Base-by-base conservation (phyloP, 2,888 invertebrate species). In the Frankliniella fusca region DNA sequence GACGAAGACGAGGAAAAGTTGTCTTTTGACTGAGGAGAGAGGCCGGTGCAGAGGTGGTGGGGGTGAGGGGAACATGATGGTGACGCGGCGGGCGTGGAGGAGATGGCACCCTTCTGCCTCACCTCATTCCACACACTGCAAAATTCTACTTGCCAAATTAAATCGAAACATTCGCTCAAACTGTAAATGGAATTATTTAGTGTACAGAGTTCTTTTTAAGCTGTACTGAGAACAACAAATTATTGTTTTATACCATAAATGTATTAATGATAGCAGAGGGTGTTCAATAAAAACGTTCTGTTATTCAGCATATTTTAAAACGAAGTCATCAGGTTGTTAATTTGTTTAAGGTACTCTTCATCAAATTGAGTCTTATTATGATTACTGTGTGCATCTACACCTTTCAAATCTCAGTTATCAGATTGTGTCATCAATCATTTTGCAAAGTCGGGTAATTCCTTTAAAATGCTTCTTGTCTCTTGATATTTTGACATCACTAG, bases 51-150 rank as follows among this genome's bases (percentile, higher is more conserved):
- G 18, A 1, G 61, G 54, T 54, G 54, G 61, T 18, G 7, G 61
- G 61, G 61, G 61, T n/a, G 61, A 7, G 20, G n/a, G 3, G 15
- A 61, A 61, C 61, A 38, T 38, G 54, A 20, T 54, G 54, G 54
- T 54, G 15, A 20, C 54, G 10, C 54, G 54, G 15, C 15, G 12
- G 54, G 20, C 12, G 54, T 54, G 18, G 15, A 15, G 18, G 15
- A n/a, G 7, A 50, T 18, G 54, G 8, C 15, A 85, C 90, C 90
- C 82, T 89, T 88, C 0, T 90, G 90, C 1, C 83, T 90, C 76
- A 90, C 61, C 61, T n/a, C 61, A 61, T 11, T 7, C 54, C 20
- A 20, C 61, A 54, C 54, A 61, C 15, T 61, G 61, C 38, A 38
- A 38, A 38, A 38, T 38, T 38, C 38, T 38, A 38, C 38, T 61